Evolutionary conservation across 2,797 vertebrate species (phyloP).

Genomic region (Enteromius afrohamiltoni): DNA sequence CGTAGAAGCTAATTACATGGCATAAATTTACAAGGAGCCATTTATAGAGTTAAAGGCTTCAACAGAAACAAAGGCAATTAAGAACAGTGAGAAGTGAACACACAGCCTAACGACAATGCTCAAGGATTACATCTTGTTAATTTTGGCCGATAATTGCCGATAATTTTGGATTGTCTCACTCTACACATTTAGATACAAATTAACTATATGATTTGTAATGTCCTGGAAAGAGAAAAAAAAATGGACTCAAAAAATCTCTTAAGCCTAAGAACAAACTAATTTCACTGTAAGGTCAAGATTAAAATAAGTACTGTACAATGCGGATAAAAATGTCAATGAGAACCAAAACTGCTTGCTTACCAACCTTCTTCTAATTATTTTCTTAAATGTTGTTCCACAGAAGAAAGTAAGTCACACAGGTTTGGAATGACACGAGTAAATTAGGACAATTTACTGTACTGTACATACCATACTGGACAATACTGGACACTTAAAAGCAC

Average conservation of each 20-base stretch:
- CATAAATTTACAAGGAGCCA: conserved; percentile 25
- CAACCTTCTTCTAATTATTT: background rate
- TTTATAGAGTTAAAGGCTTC: conserved; percentile 15
- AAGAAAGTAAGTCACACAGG: background rate
- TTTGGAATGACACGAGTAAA: background rate
- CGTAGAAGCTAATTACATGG: conserved; percentile 23
- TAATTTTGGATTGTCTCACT: background rate
- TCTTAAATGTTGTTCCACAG: background rate
- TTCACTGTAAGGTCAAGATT: background rate
- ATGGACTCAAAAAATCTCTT: background rate
- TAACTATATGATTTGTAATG: background rate
- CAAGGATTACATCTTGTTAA: background rate
- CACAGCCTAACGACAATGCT: background rate
- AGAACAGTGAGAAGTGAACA: background rate
- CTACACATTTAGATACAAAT: background rate
- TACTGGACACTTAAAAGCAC: background rate
- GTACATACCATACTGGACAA: too few species aligned
- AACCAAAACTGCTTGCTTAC: background rate
- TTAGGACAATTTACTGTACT: background rate
- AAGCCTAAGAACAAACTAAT: background rate
- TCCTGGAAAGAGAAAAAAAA: background rate
- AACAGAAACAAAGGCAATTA: conserved; percentile 27
- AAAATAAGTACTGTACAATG: too few species aligned
- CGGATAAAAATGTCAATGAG: background rate
- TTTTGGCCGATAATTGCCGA: too few species aligned